A percentile compares a stretch with the other conserved stretches of the same genome.
phyloP scores from a whole-genome alignment of 2,888 invertebrate genomes.

The Dolomedes plantarius region DNA sequence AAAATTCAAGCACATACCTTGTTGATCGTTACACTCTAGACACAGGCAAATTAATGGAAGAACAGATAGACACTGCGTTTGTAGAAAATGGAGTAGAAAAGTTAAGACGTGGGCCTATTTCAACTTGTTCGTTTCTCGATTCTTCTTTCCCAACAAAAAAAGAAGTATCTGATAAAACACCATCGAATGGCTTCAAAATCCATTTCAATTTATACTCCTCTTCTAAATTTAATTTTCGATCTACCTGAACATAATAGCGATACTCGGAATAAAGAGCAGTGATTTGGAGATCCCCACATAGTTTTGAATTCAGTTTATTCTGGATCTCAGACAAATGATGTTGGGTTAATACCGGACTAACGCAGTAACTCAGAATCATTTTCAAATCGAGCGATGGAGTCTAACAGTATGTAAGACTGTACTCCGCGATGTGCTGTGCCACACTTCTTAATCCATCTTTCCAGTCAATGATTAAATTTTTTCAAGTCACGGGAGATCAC shows the following conservation, averaged over 20 bases:
- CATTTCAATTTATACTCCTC: constrained; percentile 84
- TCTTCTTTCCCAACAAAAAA: background rate
- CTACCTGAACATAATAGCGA: constrained; percentile 87
- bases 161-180: constrained; percentile 12
- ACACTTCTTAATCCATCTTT: too few species aligned
- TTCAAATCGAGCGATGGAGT: background rate
- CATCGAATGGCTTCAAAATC: constrained; percentile 83
- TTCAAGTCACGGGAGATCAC: too few species aligned
- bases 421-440: too few species aligned
- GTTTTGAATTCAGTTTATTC: constrained; percentile 30
- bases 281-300: background rate
- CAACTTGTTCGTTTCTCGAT: background rate
- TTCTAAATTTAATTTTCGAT: constrained; percentile 79
- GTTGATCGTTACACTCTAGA: constrained; percentile 88
- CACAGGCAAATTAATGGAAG: constrained; percentile 86
- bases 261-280: constrained; percentile 82
- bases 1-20: constrained; percentile 81
- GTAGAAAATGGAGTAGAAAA: constrained; percentile 97
- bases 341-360: constrained; percentile 40
- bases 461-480: too few species aligned
- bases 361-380: constrained; percentile 43
- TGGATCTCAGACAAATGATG: constrained; percentile 29
- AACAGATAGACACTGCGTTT: constrained; percentile 95
- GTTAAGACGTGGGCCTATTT: constrained; percentile 83
- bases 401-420: too few species aligned